Percentiles rank a stretch among this genome's conserved stretches.
These are phyloP conservation scores for Oithona nana DNA, from an alignment of 2,888 invertebrate genomes.

Conservation along the genomic window DNA sequence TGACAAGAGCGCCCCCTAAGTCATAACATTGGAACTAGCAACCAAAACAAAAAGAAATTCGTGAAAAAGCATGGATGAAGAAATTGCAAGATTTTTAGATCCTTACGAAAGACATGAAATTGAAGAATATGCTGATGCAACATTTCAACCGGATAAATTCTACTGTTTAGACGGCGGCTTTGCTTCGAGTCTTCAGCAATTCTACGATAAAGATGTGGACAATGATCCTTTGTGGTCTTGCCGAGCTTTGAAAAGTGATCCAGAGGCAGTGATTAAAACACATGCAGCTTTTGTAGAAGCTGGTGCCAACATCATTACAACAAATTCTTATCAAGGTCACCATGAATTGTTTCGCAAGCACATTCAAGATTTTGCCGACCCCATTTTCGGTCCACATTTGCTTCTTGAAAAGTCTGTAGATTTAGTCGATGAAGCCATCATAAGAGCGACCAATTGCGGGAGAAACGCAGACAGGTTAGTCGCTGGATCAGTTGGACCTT, in stretches of 20 bases:
- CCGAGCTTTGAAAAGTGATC: constrained; percentile 54
- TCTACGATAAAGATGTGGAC: constrained; percentile 47
- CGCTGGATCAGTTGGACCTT: constrained; percentile 78
- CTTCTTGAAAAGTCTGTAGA: neutral
- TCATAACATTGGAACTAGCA: too few relatives aligned
- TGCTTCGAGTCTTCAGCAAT: constrained; percentile 55
- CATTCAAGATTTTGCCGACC: neutral
- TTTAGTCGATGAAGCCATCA: neutral
- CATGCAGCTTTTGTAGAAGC: constrained; percentile 58
- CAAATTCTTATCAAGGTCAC: constrained; percentile 75
- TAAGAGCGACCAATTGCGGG: neutral
- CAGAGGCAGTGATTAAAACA: constrained; percentile 53
- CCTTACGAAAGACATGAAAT: neutral
- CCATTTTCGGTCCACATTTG: neutral
- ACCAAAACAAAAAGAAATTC: too few relatives aligned
- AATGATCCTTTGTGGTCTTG: constrained; percentile 79
- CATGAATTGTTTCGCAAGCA: neutral
- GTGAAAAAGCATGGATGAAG: too few relatives aligned
- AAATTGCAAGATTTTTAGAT: neutral
- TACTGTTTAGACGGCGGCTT: constrained; percentile 52
- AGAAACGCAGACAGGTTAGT: constrained; percentile 31
- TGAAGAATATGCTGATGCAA: neutral
- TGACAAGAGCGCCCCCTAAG: too few relatives aligned
- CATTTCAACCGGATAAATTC: constrained; percentile 19
- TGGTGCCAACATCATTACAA: constrained; percentile 67